Percentiles rank a stretch among this genome's conserved stretches.
These are phyloP conservation scores for Calycopis cecrops DNA, from an alignment of 1,140 invertebrate species.

Conservation along the genomic window DNA sequence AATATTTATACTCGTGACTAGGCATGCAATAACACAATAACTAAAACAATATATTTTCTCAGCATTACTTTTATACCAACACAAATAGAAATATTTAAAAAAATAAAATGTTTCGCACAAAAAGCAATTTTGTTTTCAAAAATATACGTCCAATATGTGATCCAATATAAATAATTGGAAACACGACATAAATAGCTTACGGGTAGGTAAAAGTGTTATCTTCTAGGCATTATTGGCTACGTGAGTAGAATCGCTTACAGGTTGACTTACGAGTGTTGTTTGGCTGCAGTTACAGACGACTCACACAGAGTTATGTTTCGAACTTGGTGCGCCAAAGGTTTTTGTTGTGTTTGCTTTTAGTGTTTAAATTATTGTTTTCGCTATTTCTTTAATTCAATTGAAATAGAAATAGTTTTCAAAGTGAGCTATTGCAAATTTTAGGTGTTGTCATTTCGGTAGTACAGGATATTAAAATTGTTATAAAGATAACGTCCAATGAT, in stretches of 20 bases:
- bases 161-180: conserved; percentile 27
- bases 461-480: too few relatives aligned
- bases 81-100: too few relatives aligned
- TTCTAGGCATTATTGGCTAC: conserved; percentile 42
- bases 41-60: too few relatives aligned
- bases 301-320: conserved; percentile 10
- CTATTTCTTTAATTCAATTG: background rate
- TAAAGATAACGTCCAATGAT: too few relatives aligned
- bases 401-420: too few relatives aligned
- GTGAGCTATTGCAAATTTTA: too few relatives aligned
- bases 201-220: conserved; percentile 38
- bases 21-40: too few relatives aligned
- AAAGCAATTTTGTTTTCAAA: background rate
- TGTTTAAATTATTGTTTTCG: background rate
- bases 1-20: too few relatives aligned
- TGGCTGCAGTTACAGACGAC: conserved; percentile 4
- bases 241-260: conserved; percentile 33
- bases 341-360: background rate
- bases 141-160: background rate
- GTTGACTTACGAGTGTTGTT: conserved; percentile 14
- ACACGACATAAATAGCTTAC: conserved; percentile 31
- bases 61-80: too few relatives aligned
- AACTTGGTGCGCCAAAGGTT: conserved; percentile 7
- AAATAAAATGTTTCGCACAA: background rate
- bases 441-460: too few relatives aligned